phyloP scores from a whole-genome alignment of 2,797 vertebrate genomes.

The Phyllotis vaccarum region DNA sequence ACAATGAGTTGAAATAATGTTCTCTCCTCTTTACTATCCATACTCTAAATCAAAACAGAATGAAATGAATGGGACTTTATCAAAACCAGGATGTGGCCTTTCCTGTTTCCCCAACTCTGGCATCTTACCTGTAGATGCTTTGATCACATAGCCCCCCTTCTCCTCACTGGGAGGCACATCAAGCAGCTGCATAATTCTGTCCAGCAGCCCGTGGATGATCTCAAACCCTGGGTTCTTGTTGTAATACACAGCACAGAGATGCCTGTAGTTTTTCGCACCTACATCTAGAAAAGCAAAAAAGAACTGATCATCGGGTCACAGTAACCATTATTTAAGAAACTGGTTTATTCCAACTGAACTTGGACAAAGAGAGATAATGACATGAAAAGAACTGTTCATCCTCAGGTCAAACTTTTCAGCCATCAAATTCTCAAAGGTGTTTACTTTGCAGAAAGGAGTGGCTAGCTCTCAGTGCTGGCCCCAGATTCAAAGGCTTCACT shows the following conservation, averaged over 20 bases:
- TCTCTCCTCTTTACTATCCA: neutral
- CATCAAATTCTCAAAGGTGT: neutral
- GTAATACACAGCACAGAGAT: constrained; percentile 96
- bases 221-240: constrained; percentile 98
- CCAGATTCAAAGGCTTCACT: neutral
- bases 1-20: constrained; percentile 35
- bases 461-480: neutral
- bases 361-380: neutral
- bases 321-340: constrained; percentile 39
- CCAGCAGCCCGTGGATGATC: constrained; percentile 97
- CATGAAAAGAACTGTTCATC: neutral
- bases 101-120: neutral
- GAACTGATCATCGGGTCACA: neutral
- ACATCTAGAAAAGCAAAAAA: constrained; percentile 91
- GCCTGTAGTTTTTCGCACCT: constrained; percentile 94
- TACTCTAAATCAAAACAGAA: neutral
- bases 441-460: neutral
- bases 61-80: neutral
- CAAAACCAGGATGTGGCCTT: neutral
- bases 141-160: constrained; percentile 94
- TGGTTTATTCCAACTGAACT: constrained; percentile 16
- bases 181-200: constrained; percentile 97
- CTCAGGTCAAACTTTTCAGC: neutral
- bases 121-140: constrained; percentile 93
- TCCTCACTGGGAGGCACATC: constrained; percentile 89